Evolutionary conservation across 2,797 vertebrate species (phyloP), one percentile per base, ranked within the genome.

Genomic region (Ctenopoma kingsleyae): DNA sequence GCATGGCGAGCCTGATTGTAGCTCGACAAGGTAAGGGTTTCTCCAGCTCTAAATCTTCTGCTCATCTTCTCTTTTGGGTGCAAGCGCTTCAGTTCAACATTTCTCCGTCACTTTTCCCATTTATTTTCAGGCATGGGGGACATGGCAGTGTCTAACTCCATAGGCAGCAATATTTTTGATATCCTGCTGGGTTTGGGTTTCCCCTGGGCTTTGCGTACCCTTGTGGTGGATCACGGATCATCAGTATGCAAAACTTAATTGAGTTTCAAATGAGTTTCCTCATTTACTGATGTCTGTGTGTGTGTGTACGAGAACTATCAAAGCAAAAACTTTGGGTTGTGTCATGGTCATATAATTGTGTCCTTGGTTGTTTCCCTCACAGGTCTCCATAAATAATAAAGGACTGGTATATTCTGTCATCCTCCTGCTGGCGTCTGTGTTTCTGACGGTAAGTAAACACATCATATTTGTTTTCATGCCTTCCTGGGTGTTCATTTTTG

Each of bases 131-230:
- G 95, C 57, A 92, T 95, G 94, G 95, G 95, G 11, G 95, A 95
- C 88, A 95, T 95, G 95, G 95, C 95, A 0, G 94, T 95, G 68
- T 95, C 95, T 2, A 95, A 95, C 87, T 95, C 95, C 61, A 95
- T 95, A 43, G 95, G 95, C 73, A 95, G 95, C 82, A 95, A 95
- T 84, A 94, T 95, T 75, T 95, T 95, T 82, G 95, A 95, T 90
- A 95, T 95, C 84, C 87, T 95, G 72, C 74, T 95, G 72, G 95
- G 95, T 44, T 80, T 95, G 83, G 95, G 95, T 53, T 95, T 95
- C 78, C 95, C 95, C 43, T 95, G 95, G 95, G 84, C 93, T 69
- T 73, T 95, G 50, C 91, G 94, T 15, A 95, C 94, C 16, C 92
- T 95, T 9, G 83, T 95, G 67, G 94, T 95, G 76, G 93, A 95